Conservation (phyloP, 2,113 vertebrate genomes). For the Monopterus albus region DNA sequence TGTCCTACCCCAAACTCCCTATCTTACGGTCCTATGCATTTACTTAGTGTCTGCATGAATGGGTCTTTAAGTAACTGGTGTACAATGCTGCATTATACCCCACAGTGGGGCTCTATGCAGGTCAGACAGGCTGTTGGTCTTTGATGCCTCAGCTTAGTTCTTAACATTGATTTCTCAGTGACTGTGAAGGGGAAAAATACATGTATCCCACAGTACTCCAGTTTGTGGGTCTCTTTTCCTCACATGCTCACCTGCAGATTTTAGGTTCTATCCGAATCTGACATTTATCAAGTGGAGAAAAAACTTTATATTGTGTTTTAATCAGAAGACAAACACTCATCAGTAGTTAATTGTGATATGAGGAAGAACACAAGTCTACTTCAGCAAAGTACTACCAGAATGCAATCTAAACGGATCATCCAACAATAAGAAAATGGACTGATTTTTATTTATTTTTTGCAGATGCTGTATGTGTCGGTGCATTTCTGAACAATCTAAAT, state of each 20-base stretch:
- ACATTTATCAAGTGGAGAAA: slow-evolving; percentile 22
- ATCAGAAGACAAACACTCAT: not conserved
- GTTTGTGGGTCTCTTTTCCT: slow-evolving; percentile 70
- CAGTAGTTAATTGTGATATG: slow-evolving; percentile 8
- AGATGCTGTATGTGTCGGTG: slow-evolving; percentile 21
- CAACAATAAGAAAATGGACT: slow-evolving; percentile 4
- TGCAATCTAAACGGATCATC: slow-evolving; percentile 22
- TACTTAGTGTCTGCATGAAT: slow-evolving; percentile 79
- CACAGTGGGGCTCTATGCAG: slow-evolving; percentile 81
- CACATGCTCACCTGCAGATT: slow-evolving; percentile 40
- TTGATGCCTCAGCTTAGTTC: slow-evolving; percentile 76
- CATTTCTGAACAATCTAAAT: slow-evolving; percentile 39
- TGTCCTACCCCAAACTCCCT: slow-evolving; percentile 51
- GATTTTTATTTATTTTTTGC: slow-evolving; percentile 25
- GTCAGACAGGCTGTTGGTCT: slow-evolving; percentile 77
- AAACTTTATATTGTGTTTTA: not conserved
- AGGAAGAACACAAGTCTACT: not conserved
- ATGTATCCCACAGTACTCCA: slow-evolving; percentile 69
- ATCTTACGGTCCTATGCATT: slow-evolving; percentile 76
- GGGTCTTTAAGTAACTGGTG: slow-evolving; percentile 79
- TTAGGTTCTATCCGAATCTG: slow-evolving; percentile 11
- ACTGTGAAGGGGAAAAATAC: slow-evolving; percentile 69
- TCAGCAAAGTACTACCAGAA: not conserved
- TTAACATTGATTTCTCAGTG: slow-evolving; percentile 73
- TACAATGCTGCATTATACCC: slow-evolving; percentile 80